Evolutionary conservation across 92 coral and sea anemone species (phyloP).

Genomic region (Porites rus): DNA sequence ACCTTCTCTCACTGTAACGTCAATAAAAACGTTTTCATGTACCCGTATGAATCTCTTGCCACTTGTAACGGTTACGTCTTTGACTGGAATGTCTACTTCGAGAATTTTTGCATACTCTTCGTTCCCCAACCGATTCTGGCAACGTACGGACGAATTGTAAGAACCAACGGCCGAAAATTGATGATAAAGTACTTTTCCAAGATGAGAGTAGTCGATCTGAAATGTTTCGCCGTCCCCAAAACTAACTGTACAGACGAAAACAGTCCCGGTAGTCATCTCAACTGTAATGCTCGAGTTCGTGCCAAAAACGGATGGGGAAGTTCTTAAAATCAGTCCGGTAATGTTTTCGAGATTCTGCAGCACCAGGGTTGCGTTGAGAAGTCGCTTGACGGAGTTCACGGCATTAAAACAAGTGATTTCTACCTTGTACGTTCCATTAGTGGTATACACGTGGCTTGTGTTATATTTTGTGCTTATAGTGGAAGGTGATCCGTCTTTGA

Average conservation of each 20-base stretch:
- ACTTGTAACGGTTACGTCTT: constrained; percentile 58
- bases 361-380: constrained; percentile 77
- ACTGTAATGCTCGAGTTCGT: constrained; percentile 62
- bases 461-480: constrained; percentile 35
- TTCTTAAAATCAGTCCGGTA: constrained; percentile 64
- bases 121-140: constrained; percentile 79
- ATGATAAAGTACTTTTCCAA: constrained; percentile 55
- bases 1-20: constrained; percentile 71
- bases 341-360: constrained; percentile 73
- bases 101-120: constrained; percentile 45
- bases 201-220: constrained; percentile 72
- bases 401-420: constrained; percentile 85
- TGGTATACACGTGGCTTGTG: constrained; percentile 70
- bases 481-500: constrained; percentile 72
- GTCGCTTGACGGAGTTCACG: constrained; percentile 74
- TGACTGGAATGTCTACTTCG: constrained; percentile 82
- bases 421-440: constrained; percentile 75
- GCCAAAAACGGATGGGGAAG: constrained; percentile 66
- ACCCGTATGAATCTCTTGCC: constrained; percentile 75
- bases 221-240: constrained; percentile 81
- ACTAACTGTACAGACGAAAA: constrained; percentile 72
- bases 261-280: constrained; percentile 73
- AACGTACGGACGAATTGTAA: constrained; percentile 67
- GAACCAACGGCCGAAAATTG: constrained; percentile 68
- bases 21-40: constrained; percentile 56